These are phyloP conservation scores for Gortyna flavago DNA, from an alignment of 2,888 invertebrate genomes.

Conservation along the genomic window DNA sequence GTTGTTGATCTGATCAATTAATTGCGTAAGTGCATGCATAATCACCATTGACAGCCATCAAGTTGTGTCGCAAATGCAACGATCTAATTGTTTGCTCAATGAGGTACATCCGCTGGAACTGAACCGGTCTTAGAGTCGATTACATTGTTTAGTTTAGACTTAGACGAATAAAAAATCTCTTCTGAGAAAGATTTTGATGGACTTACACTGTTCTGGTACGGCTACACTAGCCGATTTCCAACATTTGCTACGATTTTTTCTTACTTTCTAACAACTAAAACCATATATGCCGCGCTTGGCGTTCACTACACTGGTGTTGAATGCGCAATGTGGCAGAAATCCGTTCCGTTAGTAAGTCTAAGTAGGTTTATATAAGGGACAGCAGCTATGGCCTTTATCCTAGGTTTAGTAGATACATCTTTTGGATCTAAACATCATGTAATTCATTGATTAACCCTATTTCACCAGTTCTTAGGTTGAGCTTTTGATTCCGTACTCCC, in stretches of 20 bases:
- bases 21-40: slow-evolving; percentile 49
- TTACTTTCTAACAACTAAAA: too few relatives aligned
- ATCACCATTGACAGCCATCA: slow-evolving; percentile 49
- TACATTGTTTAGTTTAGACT: background rate
- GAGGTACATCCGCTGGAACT: slow-evolving; percentile 71
- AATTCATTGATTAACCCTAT: too few relatives aligned
- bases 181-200: background rate
- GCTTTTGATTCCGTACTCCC: background rate
- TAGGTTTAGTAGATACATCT: background rate
- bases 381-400: background rate
- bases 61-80: slow-evolving; percentile 29
- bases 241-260: too few relatives aligned
- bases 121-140: slow-evolving; percentile 58
- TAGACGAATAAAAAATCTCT: background rate
- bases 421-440: background rate
- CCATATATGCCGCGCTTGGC: background rate
- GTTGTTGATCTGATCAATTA: slow-evolving; percentile 50
- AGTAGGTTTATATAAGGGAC: background rate
- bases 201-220: background rate
- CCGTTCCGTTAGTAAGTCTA: background rate
- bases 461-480: background rate
- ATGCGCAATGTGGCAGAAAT: background rate
- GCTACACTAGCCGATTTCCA: too few relatives aligned
- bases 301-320: background rate
- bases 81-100: slow-evolving; percentile 68